Conservation (phyloP, 2,888 invertebrate genomes). For the Thalpophila matura region DNA sequence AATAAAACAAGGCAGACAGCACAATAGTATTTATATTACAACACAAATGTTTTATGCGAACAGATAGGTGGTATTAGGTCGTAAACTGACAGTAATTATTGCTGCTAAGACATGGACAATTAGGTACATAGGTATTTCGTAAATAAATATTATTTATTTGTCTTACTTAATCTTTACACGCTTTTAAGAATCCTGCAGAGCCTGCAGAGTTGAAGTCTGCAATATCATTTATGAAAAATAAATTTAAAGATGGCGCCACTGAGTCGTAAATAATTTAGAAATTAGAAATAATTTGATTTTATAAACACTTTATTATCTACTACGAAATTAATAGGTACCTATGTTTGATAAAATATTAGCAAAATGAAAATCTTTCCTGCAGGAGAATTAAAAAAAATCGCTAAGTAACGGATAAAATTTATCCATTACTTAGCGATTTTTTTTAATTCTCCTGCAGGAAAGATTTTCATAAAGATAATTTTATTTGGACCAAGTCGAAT, state of each 20-base stretch:
- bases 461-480: too few relatives aligned
- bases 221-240: not conserved
- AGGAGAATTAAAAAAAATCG: too few relatives aligned
- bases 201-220: not conserved
- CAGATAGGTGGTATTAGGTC: conserved; percentile 29
- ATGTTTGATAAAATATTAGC: too few relatives aligned
- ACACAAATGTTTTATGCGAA: conserved; percentile 63
- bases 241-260: not conserved
- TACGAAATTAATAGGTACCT: too few relatives aligned
- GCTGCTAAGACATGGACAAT: conserved; percentile 26
- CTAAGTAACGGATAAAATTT: too few relatives aligned
- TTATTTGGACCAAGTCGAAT: too few relatives aligned
- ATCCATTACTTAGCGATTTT: too few relatives aligned
- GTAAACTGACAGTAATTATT: too few relatives aligned
- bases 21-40: conserved; percentile 71
- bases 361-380: too few relatives aligned
- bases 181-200: conserved; percentile 6
- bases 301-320: too few relatives aligned
- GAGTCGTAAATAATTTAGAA: not conserved
- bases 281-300: not conserved
- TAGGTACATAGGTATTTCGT: not conserved
- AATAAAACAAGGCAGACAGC: too few relatives aligned
- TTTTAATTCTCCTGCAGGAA: too few relatives aligned
- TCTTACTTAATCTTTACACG: not conserved
- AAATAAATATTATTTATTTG: not conserved